phyloP scores from a whole-genome alignment of 2,797 vertebrate species.

The Agapornis canus region DNA sequence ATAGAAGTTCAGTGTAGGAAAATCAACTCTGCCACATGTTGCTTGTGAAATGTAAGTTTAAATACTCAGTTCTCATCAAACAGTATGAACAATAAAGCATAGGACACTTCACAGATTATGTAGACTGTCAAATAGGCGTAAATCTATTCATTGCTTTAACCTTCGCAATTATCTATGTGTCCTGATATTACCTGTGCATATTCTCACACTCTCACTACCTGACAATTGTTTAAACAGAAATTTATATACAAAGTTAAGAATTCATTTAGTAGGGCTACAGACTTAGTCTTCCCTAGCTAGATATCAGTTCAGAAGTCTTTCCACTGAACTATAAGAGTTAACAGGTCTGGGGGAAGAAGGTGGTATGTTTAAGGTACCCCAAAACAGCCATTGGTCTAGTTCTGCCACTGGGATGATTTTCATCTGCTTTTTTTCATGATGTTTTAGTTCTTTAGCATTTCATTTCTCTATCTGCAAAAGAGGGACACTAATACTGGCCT shows the following conservation, averaged over 20 bases:
- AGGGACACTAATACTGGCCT: background rate
- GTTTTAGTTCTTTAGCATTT: background rate
- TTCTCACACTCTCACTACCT: background rate
- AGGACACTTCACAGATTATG: background rate
- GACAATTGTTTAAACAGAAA: background rate
- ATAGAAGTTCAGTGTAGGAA: constrained; percentile 16
- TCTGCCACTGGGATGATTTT: background rate
- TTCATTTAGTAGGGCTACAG: background rate
- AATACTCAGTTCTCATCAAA: background rate
- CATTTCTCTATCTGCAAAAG: background rate
- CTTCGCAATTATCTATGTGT: background rate
- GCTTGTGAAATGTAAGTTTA: constrained; percentile 13
- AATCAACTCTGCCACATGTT: background rate
- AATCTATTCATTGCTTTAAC: constrained; percentile 16
- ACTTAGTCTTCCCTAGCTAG: background rate
- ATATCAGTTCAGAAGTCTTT: background rate
- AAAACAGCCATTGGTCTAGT: background rate
- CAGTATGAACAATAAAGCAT: constrained; percentile 15
- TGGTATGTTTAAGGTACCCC: background rate
- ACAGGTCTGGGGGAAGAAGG: background rate
- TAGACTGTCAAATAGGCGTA: background rate
- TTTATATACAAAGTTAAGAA: background rate
- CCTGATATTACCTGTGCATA: background rate
- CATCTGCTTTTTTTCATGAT: background rate
- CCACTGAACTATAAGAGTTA: background rate